A percentile compares a stretch with the other conserved stretches of the same genome.
These are phyloP conservation scores for Urocolius indicus DNA, from an alignment of 2,113 vertebrate species.

Conservation along the genomic window DNA sequence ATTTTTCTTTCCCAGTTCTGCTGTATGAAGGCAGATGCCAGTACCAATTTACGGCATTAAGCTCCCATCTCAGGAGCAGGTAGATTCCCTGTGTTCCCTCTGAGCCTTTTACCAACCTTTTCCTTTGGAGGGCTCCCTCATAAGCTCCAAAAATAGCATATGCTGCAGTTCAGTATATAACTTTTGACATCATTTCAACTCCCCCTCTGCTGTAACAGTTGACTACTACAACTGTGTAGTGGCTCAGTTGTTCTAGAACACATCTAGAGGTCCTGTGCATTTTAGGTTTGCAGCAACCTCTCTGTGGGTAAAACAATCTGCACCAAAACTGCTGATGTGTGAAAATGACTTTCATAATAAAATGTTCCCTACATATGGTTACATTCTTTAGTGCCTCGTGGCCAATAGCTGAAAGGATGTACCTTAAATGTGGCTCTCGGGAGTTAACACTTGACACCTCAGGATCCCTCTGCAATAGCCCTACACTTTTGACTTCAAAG, in stretches of 20 bases:
- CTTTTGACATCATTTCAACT: neutral
- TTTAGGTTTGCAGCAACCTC: neutral
- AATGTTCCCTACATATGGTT: accelerated
- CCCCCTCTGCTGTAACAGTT: neutral
- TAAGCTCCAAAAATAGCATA: neutral
- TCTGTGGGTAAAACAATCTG: neutral
- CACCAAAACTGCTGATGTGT: neutral
- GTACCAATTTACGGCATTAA: accelerated
- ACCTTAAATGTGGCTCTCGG: neutral
- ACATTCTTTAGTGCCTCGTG: neutral
- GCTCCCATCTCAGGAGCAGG: neutral
- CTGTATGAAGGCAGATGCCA: accelerated
- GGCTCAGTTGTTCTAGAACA: neutral
- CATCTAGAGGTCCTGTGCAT: neutral
- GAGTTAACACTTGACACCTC: neutral
- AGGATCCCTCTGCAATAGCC: neutral
- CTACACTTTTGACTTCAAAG: constrained; percentile 10
- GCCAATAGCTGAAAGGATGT: neutral
- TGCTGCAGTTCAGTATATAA: neutral
- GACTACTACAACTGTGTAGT: neutral
- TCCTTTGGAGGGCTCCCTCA: neutral
- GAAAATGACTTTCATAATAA: neutral
- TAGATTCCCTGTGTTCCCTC: accelerated
- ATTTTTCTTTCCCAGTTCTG: neutral
- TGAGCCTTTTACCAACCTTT: neutral